These are phyloP conservation scores for Nanorana parkeri DNA, from an alignment of 2,113 vertebrate genomes.

Conservation along the genomic window DNA sequence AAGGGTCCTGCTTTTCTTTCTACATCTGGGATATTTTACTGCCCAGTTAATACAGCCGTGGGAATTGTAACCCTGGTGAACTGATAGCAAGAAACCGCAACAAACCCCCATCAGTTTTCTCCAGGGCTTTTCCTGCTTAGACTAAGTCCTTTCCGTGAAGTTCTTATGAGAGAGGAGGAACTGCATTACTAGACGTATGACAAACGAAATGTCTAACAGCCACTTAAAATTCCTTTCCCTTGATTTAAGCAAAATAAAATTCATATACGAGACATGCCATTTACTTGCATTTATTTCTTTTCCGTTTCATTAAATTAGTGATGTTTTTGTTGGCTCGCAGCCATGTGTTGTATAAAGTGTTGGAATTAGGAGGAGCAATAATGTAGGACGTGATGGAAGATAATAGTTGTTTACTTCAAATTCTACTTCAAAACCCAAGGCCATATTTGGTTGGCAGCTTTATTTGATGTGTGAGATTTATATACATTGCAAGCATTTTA, in stretches of 20 bases:
- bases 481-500: not conserved
- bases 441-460: not conserved
- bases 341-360: slow-evolving; percentile 34
- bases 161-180: slow-evolving; percentile 36
- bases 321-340: slow-evolving; percentile 39
- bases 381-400: slow-evolving; percentile 18
- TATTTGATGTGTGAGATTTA: not conserved
- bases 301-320: slow-evolving; percentile 28
- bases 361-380: slow-evolving; percentile 24
- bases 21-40: slow-evolving; percentile 42
- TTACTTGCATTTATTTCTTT: slow-evolving; percentile 46
- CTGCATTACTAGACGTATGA: slow-evolving; percentile 46
- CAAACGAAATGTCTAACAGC: slow-evolving; percentile 50
- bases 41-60: slow-evolving; percentile 42
- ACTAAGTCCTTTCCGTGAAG: slow-evolving; percentile 47
- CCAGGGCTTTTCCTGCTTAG: slow-evolving; percentile 45
- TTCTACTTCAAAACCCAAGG: not conserved
- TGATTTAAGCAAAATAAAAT: slow-evolving; percentile 49
- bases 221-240: slow-evolving; percentile 56
- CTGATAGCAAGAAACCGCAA: slow-evolving; percentile 47
- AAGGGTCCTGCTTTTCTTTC: slow-evolving; percentile 4
- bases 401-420: not conserved
- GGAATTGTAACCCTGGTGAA: slow-evolving; percentile 33
- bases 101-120: slow-evolving; percentile 34
- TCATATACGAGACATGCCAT: slow-evolving; percentile 36